These are phyloP conservation scores for Esox masquinongy DNA, from an alignment of 2,797 vertebrate genomes.

Conservation along the genomic window DNA sequence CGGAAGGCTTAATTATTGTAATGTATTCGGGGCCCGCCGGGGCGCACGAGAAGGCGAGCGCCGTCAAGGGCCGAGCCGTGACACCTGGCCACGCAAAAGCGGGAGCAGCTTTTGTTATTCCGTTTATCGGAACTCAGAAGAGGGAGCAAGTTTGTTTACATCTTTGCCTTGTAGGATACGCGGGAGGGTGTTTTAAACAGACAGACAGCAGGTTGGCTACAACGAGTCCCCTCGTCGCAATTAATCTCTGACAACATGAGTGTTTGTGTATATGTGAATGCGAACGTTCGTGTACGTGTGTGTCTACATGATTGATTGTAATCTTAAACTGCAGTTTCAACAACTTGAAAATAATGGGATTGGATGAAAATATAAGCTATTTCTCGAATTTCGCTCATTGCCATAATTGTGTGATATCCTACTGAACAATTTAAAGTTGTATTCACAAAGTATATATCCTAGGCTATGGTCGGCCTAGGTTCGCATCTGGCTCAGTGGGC, in stretches of 20 bases:
- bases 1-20: constrained; percentile 99
- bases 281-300: constrained; percentile 17
- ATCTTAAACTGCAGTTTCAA: constrained; percentile 6
- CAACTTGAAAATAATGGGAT: background rate
- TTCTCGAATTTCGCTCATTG: background rate
- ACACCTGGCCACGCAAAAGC: constrained; percentile 86
- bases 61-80: constrained; percentile 92
- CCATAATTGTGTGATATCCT: background rate
- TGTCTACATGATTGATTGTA: constrained; percentile 68
- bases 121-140: constrained; percentile 67
- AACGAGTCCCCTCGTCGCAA: constrained; percentile 68
- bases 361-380: background rate
- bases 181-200: constrained; percentile 72
- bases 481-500: too few relatives aligned
- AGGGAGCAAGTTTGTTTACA: constrained; percentile 79
- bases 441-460: background rate
- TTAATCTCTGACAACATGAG: constrained; percentile 70
- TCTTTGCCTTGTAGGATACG: constrained; percentile 75
- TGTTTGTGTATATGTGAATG: constrained; percentile 14
- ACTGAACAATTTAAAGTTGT: background rate
- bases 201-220: constrained; percentile 70
- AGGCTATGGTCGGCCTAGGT: too few relatives aligned
- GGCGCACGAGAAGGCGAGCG: constrained; percentile 88
- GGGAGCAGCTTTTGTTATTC: constrained; percentile 85
- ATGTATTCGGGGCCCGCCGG: constrained; percentile 97